Evolutionary conservation across 2,113 vertebrate species (phyloP).

Genomic region (Meriones unguiculatus): DNA sequence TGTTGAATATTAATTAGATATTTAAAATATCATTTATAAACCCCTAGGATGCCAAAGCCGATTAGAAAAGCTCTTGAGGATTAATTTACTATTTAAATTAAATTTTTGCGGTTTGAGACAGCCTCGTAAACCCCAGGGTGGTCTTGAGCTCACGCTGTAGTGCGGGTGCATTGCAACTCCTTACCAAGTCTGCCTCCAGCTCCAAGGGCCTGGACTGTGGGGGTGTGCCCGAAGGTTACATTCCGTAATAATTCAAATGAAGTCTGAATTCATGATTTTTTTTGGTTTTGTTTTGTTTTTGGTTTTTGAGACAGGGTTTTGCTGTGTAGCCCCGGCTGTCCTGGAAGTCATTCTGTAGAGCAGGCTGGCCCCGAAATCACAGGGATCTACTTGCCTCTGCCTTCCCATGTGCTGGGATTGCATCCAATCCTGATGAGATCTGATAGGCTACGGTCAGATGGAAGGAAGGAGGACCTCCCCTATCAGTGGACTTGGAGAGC

Average conservation of each 20-base stretch:
- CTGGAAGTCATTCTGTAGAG: too few relatives aligned
- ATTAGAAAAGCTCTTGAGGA: neutral
- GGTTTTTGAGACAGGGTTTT: too few relatives aligned
- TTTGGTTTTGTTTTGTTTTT: too few relatives aligned
- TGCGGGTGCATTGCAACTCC: neutral
- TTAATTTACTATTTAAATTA: neutral
- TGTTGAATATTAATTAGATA: neutral
- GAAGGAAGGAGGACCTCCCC: too few relatives aligned
- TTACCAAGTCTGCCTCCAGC: neutral
- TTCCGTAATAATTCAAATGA: neutral
- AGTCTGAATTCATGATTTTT: neutral
- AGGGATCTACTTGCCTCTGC: too few relatives aligned
- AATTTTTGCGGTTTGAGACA: neutral
- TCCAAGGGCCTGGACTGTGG: neutral
- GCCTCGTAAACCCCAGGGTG: neutral
- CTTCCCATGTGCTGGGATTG: too few relatives aligned
- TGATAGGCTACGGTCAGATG: too few relatives aligned
- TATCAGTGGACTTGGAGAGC: too few relatives aligned
- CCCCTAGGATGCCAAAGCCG: neutral
- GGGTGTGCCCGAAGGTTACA: neutral
- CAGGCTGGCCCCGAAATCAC: too few relatives aligned
- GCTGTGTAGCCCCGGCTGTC: too few relatives aligned
- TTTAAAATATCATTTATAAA: neutral
- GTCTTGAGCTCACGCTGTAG: neutral
- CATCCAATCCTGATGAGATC: too few relatives aligned